Conservation (phyloP, 2,888 invertebrate species). For the Cheilosia pagana region DNA sequence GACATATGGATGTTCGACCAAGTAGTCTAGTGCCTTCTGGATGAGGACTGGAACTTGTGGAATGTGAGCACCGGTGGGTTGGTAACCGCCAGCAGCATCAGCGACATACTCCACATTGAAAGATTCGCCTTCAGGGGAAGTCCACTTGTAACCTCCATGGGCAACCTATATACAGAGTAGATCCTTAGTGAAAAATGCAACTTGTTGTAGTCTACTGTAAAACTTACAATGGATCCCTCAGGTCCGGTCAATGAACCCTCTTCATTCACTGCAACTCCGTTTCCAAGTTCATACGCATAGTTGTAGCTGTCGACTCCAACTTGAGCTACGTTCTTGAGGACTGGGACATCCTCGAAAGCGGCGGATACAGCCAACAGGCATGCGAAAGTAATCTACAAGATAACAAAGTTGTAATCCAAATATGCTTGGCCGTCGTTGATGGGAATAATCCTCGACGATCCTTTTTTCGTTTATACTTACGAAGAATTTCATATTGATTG, state of each 20-base stretch:
- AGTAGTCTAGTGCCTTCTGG: constrained; percentile 87
- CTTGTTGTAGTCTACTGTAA: not conserved
- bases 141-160: constrained; percentile 87
- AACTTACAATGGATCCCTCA: constrained; percentile 74
- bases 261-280: constrained; percentile 77
- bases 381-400: constrained; percentile 69
- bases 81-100: constrained; percentile 88
- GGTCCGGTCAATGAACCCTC: constrained; percentile 70
- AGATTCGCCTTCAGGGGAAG: constrained; percentile 86
- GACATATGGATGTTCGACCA: constrained; percentile 85
- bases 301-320: constrained; percentile 79
- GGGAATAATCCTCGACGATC: not conserved
- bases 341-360: constrained; percentile 77
- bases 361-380: constrained; percentile 78
- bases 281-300: constrained; percentile 77
- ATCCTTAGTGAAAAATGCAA: not conserved
- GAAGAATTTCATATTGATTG: constrained; percentile 9
- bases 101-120: constrained; percentile 87
- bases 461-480: not conserved
- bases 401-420: not conserved
- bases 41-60: constrained; percentile 88
- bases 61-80: constrained; percentile 84
- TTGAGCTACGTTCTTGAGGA: constrained; percentile 77
- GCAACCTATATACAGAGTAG: constrained; percentile 83
- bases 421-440: not conserved